Percentiles rank a stretch among this genome's conserved stretches.
Conservation (phyloP, 2,888 invertebrate genomes). For the Zaprionus bogoriensis region DNA sequence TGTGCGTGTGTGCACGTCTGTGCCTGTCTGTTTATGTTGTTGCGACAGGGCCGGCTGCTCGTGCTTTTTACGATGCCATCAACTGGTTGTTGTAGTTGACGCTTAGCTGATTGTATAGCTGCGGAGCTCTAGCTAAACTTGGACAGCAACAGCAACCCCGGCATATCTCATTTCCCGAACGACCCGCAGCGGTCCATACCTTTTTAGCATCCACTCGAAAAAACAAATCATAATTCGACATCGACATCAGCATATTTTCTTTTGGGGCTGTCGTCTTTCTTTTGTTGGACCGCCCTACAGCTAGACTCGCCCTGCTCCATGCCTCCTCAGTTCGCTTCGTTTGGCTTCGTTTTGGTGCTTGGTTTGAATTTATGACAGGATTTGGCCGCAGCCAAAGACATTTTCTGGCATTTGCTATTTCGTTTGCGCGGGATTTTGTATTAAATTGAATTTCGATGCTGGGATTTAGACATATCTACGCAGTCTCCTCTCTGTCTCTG, state of each 20-base stretch:
- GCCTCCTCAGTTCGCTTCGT: conserved; percentile 22
- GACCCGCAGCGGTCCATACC: neutral
- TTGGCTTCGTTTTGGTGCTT: neutral
- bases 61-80: conserved; percentile 70
- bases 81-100: conserved; percentile 72
- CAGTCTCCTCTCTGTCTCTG: neutral
- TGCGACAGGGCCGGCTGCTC: conserved; percentile 31
- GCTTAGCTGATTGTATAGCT: conserved; percentile 44
- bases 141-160: conserved; percentile 29
- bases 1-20: conserved; percentile 19
- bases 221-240: conserved; percentile 78
- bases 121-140: conserved; percentile 44
- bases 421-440: conserved; percentile 70
- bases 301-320: neutral
- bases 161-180: conserved; percentile 57
- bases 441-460: conserved; percentile 76
- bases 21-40: conserved; percentile 8
- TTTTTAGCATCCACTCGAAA: conserved; percentile 46
- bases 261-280: conserved; percentile 52
- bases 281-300: conserved; percentile 22
- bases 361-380: conserved; percentile 73
- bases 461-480: conserved; percentile 49
- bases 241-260: conserved; percentile 75
- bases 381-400: conserved; percentile 60
- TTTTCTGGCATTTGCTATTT: conserved; percentile 69